Evolutionary conservation across 2,797 vertebrate species (phyloP), one percentile per base, ranked within the genome.

Genomic region (Anguilla marmorata): DNA sequence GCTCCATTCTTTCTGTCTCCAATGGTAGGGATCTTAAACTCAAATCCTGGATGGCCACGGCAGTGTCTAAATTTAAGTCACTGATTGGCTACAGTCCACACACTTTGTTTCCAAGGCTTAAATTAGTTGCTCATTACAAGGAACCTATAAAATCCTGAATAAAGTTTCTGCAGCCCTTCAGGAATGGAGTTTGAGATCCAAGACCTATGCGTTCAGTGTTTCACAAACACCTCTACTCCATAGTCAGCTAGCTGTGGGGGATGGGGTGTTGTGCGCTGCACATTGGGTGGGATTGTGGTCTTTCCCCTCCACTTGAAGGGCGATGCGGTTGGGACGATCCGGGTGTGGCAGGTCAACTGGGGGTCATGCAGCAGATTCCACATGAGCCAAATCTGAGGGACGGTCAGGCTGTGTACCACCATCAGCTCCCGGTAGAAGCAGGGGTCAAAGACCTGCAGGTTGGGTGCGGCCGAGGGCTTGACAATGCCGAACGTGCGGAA

Each of bases 321-420:
- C 89, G 89, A 88, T 21, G 93, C 92, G 0, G 93, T 96, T 21
- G 92, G 92, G 60, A 63, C 86, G 27, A 89, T 93, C 56, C 90
- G 88, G 2, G 96, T 96, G 89, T 98, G 98, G 92, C 97, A 97
- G 37, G 93, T 96, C 45, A 94, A 92, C 0, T 91, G 94, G 1
- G 96, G 95, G 89, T 97, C 97, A 1, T 99, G 97, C 63, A 99
- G 95, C 41, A 99, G 95, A 90, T 96, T 97, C 98, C 98, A 99
- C 99, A 99, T 99, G 0, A 99, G 96, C 99, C 98, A 99, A 91
- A 99, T 98, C 93, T 99, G 98, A 0, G 98, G 96, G 0, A 97
- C 97, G 0, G 96, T 98, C 85, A 99, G 95, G 89, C 99, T 98
- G 85, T 99, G 99, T 52, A 99, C 99, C 6, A 99, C 97, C 96